phyloP scores from a whole-genome alignment of 1,140 invertebrate species.

The Bradysia coprophila region DNA sequence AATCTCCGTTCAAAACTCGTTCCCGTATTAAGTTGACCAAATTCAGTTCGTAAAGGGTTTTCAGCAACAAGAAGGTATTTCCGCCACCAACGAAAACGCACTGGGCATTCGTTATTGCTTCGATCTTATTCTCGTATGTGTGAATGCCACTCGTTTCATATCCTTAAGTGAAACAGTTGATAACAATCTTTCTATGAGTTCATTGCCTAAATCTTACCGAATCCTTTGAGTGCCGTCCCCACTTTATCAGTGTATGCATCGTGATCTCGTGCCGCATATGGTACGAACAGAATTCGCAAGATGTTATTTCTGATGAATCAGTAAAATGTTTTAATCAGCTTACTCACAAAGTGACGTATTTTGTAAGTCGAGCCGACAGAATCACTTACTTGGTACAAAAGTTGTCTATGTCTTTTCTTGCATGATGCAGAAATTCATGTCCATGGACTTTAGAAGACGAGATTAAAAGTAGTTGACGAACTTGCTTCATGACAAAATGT shows the following conservation, averaged over 20 bases:
- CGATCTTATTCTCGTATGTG: conserved; percentile 27
- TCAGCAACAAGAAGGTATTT: conserved; percentile 55
- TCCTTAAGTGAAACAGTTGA: conserved; percentile 14
- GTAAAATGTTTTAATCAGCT: conserved; percentile 6
- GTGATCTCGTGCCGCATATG: conserved; percentile 49
- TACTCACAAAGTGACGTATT: background rate
- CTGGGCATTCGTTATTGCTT: conserved; percentile 39
- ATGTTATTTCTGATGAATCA: conserved; percentile 36
- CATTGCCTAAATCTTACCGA: conserved; percentile 26
- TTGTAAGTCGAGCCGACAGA: background rate
- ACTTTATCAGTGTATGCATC: conserved; percentile 46
- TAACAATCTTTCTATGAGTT: conserved; percentile 5
- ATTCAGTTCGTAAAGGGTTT: conserved; percentile 45
- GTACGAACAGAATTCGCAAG: conserved; percentile 49
- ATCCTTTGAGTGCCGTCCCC: conserved; percentile 33
- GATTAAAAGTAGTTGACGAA: conserved; percentile 39
- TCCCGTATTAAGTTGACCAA: conserved; percentile 42
- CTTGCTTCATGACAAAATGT: too few relatives aligned
- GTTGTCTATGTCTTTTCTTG: conserved; percentile 36
- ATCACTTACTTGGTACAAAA: conserved; percentile 40
- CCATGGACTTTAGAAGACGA: conserved; percentile 52
- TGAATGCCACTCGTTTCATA: conserved; percentile 44
- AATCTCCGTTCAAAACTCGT: conserved; percentile 37
- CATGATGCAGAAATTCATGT: conserved; percentile 43
- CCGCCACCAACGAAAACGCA: conserved; percentile 64